Base-by-base conservation (phyloP, 53 echinoderm and acorn worm genomes). In the Echinometra lucunter region DNA sequence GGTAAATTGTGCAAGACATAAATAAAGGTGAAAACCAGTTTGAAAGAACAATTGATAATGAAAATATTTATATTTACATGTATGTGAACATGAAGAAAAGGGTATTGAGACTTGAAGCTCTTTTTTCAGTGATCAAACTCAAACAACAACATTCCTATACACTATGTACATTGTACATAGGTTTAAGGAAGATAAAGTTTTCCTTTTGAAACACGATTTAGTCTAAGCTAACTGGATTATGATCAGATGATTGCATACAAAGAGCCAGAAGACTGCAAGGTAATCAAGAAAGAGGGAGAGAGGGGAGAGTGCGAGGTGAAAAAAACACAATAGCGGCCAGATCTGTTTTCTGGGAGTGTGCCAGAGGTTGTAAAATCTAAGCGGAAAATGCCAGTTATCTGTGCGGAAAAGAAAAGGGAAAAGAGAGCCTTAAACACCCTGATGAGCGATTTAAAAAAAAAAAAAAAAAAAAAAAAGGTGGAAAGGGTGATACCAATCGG, bases 261-360 rank as follows among this genome's bases (percentile, higher is more conserved):
- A 63, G 75, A 40, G 75, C 75, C 75, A 75, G 75, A 18, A 75
- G 40, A 75, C 75, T 75, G 75, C 37, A 38, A 40, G 75, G 67
- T 38, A 75, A 75, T 75, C 4, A 75, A 75, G 28, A 7, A 30
- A 8, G 67, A 67, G 67, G 32, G 28, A 30, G 28, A 67, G 4
- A 67, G 30, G 30, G 40, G n/a, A 75, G 40, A 19, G 75, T 6
- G 74, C 40, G 75, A 17, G 18, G 40, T 75, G 9, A 32, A 10
- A 63, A 63, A 4, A 63, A 34, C 66, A n/a, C 53, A 53, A 53
- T 53, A 4, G 5, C 13, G 9, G 11, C 32, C 40, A 18, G 40
- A 75, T 21, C 0, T n/a, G 16, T 23, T 75, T 38, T 21, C 40
- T 75, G 75, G 75, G 34, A 75, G 75, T 37, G 38, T 40, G 37